phyloP scores from a whole-genome alignment of 2,113 vertebrate species.

The Epinephelus fuscoguttatus region DNA sequence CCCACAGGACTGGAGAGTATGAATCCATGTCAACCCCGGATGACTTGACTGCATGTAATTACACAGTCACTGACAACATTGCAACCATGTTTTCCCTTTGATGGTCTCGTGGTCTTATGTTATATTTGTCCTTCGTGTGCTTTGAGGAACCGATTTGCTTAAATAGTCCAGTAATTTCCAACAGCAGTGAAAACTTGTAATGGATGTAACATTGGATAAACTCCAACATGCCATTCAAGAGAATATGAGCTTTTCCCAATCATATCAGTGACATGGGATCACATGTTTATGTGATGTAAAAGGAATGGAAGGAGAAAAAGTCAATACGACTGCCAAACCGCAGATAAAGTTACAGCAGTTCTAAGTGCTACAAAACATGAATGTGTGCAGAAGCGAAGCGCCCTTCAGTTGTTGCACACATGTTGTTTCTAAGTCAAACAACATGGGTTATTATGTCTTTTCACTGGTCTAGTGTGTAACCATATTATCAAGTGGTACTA shows the following conservation, averaged over 20 bases:
- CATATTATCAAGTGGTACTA: too few species aligned
- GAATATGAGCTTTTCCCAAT: conserved; percentile 30
- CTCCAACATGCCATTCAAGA: not conserved
- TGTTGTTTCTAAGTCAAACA: conserved; percentile 16
- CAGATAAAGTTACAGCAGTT: conserved; percentile 41
- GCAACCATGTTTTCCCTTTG: conserved; percentile 49
- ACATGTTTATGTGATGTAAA: conserved; percentile 6
- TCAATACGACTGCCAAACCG: conserved; percentile 16
- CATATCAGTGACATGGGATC: not conserved
- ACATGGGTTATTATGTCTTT: not conserved
- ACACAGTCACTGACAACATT: conserved; percentile 45
- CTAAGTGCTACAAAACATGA: not conserved
- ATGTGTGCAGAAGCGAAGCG: not conserved
- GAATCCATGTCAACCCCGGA: conserved; percentile 31
- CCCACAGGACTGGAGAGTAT: conserved; percentile 20
- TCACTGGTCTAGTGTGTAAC: not conserved
- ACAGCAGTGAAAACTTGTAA: conserved; percentile 8
- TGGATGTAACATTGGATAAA: conserved; percentile 17
- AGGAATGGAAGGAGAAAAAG: conserved; percentile 24
- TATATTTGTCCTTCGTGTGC: conserved; percentile 47
- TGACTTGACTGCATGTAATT: conserved; percentile 67
- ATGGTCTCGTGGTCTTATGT: conserved; percentile 50
- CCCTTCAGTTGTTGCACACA: conserved; percentile 17
- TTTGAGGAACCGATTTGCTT: conserved; percentile 34
- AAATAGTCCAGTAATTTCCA: conserved; percentile 28